Evolutionary conservation across 2,888 invertebrate species (phyloP).

Genomic region (Cataglyphis livida): DNA sequence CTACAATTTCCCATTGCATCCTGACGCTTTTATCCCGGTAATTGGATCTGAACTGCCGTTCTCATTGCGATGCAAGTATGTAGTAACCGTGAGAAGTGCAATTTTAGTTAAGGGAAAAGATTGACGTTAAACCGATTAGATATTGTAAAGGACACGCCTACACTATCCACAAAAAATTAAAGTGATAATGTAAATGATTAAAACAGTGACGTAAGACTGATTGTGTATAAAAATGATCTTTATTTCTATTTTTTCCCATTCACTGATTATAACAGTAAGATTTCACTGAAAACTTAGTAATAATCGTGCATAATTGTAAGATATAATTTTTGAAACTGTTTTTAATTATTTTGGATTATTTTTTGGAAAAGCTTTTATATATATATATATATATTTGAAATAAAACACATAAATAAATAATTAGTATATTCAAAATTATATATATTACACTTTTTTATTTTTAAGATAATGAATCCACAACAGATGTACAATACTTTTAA

Average conservation of each 20-base stretch:
- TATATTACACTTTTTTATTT: background rate
- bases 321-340: background rate
- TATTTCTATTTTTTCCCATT: background rate
- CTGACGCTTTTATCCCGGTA: constrained; percentile 21
- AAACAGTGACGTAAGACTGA: background rate
- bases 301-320: background rate
- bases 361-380: too few species aligned
- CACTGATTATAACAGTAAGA: background rate
- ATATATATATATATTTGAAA: too few species aligned
- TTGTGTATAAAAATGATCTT: too few species aligned
- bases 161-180: background rate
- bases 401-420: background rate
- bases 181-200: background rate
- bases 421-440: background rate
- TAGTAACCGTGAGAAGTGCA: constrained; percentile 35
- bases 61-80: constrained; percentile 6
- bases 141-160: background rate
- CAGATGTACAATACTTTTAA: background rate
- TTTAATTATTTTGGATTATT: background rate
- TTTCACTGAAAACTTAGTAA: background rate
- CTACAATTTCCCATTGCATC: constrained; percentile 43
- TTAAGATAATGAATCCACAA: too few species aligned
- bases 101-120: constrained; percentile 11
- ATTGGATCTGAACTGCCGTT: constrained; percentile 36
- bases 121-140: background rate